A percentile compares a stretch with the other conserved stretches of the same genome.
Conservation (phyloP, 1,140 invertebrate genomes). For the Lycorma delicatula region DNA sequence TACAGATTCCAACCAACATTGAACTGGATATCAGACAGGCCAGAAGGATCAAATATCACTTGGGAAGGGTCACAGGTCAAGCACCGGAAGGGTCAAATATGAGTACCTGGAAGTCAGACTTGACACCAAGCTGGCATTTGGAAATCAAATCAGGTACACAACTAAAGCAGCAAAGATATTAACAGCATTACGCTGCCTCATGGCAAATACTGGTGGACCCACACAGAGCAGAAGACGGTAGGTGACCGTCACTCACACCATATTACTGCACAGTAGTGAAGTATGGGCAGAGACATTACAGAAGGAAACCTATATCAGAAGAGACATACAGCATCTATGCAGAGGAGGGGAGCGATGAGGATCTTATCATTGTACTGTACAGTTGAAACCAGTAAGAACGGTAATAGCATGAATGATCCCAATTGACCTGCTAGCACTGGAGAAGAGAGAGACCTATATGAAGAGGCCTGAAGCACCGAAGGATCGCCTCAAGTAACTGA, state of each 20-base stretch:
- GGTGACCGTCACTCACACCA: not conserved
- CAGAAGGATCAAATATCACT: not conserved
- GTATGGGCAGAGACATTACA: not conserved
- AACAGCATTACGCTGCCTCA: not conserved
- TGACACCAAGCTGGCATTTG: not conserved
- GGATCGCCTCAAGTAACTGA: too few relatives aligned
- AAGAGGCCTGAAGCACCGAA: not conserved
- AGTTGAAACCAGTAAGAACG: conserved; percentile 20
- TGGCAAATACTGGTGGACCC: not conserved
- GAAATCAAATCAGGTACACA: not conserved
- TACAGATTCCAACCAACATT: not conserved
- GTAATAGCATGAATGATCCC: conserved; percentile 27
- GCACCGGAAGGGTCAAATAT: too few relatives aligned
- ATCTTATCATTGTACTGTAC: conserved; percentile 25
- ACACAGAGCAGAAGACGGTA: not conserved
- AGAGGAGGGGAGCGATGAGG: not conserved
- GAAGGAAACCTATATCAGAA: not conserved
- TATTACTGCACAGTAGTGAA: not conserved
- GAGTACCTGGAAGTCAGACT: not conserved
- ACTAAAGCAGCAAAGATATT: not conserved
- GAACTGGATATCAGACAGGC: not conserved
- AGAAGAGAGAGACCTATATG: conserved; percentile 13
- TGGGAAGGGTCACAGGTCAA: too few relatives aligned
- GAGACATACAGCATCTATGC: not conserved
- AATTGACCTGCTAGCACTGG: conserved; percentile 25